A percentile compares a stretch with the other conserved stretches of the same genome.
Conservation (phyloP, 2,888 invertebrate species). For the Drosophila fungiperda region DNA sequence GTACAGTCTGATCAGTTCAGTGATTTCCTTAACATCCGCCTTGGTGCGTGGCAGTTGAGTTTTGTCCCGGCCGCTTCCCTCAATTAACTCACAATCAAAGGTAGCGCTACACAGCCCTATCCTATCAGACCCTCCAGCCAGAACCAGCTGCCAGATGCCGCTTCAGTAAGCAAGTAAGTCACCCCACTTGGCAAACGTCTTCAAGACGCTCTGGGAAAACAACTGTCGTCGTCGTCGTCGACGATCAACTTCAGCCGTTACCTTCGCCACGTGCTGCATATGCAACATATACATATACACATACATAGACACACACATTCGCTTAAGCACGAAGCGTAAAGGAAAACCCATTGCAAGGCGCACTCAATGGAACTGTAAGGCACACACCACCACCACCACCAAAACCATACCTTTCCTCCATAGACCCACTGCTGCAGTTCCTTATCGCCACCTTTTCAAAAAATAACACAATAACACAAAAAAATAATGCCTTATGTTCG, state of each 20-base stretch:
- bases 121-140: not conserved
- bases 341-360: slow-evolving; percentile 47
- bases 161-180: slow-evolving; percentile 58
- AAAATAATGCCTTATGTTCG: slow-evolving; percentile 29
- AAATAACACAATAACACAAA: not conserved
- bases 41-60: slow-evolving; percentile 68
- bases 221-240: slow-evolving; percentile 53
- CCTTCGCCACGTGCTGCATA: slow-evolving; percentile 62
- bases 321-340: slow-evolving; percentile 65
- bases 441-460: slow-evolving; percentile 35
- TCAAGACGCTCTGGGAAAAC: slow-evolving; percentile 78
- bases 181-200: slow-evolving; percentile 66
- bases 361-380: slow-evolving; percentile 73
- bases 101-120: slow-evolving; percentile 29
- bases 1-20: slow-evolving; percentile 47
- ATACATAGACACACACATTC: not conserved
- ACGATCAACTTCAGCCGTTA: slow-evolving; percentile 55
- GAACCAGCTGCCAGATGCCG: slow-evolving; percentile 68
- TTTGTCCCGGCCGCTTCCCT: slow-evolving; percentile 37
- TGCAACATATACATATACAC: not conserved
- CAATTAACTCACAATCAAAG: slow-evolving; percentile 73
- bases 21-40: slow-evolving; percentile 56
- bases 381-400: slow-evolving; percentile 45
- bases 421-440: slow-evolving; percentile 3
- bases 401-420: slow-evolving; percentile 13